Evolutionary conservation across 2,797 vertebrate genomes (phyloP).

Genomic region (Leptatherina wallacei): DNA sequence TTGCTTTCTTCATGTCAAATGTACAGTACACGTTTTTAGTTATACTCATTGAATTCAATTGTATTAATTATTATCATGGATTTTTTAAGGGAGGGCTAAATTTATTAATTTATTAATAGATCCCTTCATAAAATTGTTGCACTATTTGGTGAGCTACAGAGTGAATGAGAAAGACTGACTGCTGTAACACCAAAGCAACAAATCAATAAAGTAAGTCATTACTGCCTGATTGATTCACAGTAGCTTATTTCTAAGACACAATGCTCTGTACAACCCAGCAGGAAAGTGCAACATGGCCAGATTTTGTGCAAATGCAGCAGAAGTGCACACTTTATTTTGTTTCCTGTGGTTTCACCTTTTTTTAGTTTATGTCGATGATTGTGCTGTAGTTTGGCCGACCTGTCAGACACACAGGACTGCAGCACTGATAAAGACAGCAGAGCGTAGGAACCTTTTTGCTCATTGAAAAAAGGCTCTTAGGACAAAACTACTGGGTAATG

Average conservation of each 20-base stretch:
- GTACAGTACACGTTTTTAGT: background rate
- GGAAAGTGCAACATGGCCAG: background rate
- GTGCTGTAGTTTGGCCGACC: background rate
- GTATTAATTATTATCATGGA: background rate
- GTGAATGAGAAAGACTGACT: background rate
- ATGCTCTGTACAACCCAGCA: background rate
- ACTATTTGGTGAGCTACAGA: background rate
- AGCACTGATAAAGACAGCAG: background rate
- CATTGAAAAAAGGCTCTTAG: background rate
- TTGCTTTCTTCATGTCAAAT: background rate
- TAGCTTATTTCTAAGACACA: background rate
- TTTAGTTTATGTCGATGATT: background rate
- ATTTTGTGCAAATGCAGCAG: background rate
- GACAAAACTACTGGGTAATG: background rate
- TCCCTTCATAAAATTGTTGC: background rate
- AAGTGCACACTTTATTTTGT: background rate
- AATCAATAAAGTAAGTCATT: background rate
- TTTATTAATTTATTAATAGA: background rate
- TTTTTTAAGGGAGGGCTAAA: background rate
- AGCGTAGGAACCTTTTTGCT: background rate
- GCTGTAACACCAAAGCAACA: background rate
- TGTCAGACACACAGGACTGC: background rate
- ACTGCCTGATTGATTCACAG: constrained; percentile 1
- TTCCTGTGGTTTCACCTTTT: background rate
- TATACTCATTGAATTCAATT: background rate